Conservation (phyloP, 2,113 vertebrate genomes). For the Tamias sibiricus region DNA sequence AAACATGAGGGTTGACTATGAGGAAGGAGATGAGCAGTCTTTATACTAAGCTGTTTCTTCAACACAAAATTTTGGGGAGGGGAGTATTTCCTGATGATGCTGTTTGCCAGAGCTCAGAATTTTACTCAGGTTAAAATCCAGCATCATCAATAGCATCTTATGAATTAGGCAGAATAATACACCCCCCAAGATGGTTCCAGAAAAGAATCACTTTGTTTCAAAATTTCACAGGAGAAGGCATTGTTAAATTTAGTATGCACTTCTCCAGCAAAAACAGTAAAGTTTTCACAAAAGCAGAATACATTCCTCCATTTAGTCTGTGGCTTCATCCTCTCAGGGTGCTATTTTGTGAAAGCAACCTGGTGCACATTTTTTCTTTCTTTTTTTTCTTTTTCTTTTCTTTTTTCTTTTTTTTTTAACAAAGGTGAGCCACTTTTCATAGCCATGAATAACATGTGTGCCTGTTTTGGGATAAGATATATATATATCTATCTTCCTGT, state of each 20-base stretch:
- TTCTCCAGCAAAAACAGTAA: constrained; percentile 25
- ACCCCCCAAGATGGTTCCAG: not conserved
- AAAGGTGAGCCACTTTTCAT: constrained; percentile 1
- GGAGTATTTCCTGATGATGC: not conserved
- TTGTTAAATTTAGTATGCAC: constrained; percentile 49
- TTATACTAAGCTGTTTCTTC: not conserved
- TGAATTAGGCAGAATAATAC: constrained; percentile 7
- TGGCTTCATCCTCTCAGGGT: constrained; percentile 36
- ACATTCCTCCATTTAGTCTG: not conserved
- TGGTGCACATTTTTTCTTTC: constrained; percentile 30
- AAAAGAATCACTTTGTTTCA: constrained; percentile 6
- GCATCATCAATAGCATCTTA: not conserved
- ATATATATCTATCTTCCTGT: constrained; percentile 24
- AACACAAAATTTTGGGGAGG: not conserved
- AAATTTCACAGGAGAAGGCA: constrained; percentile 44
- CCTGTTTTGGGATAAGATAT: constrained; percentile 29
- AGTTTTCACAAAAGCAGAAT: constrained; percentile 49
- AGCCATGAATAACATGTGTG: not conserved
- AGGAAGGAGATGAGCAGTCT: rapidly evolving
- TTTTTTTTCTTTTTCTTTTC: not conserved
- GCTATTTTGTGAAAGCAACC: not conserved
- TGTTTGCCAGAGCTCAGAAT: not conserved
- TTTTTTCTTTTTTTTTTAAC: not conserved
- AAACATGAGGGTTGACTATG: not conserved
- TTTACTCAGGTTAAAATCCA: not conserved